Percentiles rank a stretch among this genome's conserved stretches.
phyloP scores from a whole-genome alignment of 2,797 vertebrate genomes.

The Dendrocincla tyrannina region DNA sequence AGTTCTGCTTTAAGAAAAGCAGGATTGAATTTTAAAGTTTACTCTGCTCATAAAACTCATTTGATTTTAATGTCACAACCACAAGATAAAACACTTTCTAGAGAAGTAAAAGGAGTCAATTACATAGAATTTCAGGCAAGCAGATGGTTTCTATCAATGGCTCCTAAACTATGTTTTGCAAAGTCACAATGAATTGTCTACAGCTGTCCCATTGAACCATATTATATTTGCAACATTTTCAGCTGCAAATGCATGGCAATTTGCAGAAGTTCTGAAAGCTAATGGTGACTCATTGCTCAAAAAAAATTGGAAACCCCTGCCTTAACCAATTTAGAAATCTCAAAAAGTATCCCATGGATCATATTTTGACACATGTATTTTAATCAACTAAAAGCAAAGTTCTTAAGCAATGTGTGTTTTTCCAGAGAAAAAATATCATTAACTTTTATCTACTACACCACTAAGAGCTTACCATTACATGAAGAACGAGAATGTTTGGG shows the following conservation, averaged over 20 bases:
- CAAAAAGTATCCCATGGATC: background rate
- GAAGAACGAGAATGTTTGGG: conserved; percentile 78
- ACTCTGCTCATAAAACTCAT: background rate
- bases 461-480: conserved; percentile 76
- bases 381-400: background rate
- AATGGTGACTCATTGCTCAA: conserved; percentile 21
- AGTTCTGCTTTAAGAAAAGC: background rate
- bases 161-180: conserved; percentile 52
- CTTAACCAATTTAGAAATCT: conserved; percentile 1
- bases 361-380: background rate
- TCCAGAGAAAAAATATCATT: background rate
- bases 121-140: conserved; percentile 45
- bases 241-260: conserved; percentile 54
- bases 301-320: background rate
- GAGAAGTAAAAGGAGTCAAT: conserved; percentile 53
- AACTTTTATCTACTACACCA: background rate
- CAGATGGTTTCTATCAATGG: conserved; percentile 66
- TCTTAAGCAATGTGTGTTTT: background rate
- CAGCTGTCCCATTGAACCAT: conserved; percentile 62
- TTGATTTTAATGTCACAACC: conserved; percentile 31
- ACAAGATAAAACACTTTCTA: conserved; percentile 32
- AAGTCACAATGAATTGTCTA: conserved; percentile 67
- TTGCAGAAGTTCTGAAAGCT: conserved; percentile 46
- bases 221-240: conserved; percentile 30
- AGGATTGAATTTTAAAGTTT: background rate